Percentiles rank a stretch among this genome's conserved stretches.
Evolutionary conservation across 2,888 invertebrate species (phyloP).

Genomic region (Eristalinus sepulchralis): DNA sequence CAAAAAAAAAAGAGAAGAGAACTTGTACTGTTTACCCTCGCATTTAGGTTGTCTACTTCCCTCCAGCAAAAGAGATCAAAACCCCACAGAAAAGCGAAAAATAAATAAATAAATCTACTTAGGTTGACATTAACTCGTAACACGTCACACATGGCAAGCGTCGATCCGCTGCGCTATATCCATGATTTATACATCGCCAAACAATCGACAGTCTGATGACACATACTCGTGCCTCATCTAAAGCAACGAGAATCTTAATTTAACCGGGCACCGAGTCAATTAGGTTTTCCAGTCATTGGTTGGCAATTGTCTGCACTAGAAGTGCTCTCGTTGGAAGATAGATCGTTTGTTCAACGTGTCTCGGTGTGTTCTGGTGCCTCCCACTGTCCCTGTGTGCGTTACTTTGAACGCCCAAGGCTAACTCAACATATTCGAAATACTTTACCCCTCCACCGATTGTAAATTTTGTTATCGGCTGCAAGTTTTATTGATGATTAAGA

Average conservation of each 20-base stretch:
- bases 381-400: neutral
- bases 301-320: conserved; percentile 57
- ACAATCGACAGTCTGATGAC: conserved; percentile 45
- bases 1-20: neutral
- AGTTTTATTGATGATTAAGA: conserved; percentile 11
- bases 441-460: neutral
- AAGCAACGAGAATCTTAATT: conserved; percentile 36
- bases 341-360: conserved; percentile 9
- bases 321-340: conserved; percentile 4
- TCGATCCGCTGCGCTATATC: conserved; percentile 58
- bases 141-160: conserved; percentile 44
- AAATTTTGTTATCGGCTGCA: conserved; percentile 20
- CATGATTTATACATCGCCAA: conserved; percentile 62
- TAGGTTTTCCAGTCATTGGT: conserved; percentile 65
- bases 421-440: neutral
- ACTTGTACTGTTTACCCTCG: conserved; percentile 22
- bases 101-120: conserved; percentile 29
- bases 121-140: conserved; percentile 9
- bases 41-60: conserved; percentile 14
- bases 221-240: neutral
- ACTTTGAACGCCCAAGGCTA: neutral
- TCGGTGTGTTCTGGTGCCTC: neutral
- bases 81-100: neutral
- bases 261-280: conserved; percentile 58
- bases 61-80: neutral